Evolutionary conservation across 1,140 invertebrate species (phyloP).

Genomic region (Lordiphosa clarofinis): DNA sequence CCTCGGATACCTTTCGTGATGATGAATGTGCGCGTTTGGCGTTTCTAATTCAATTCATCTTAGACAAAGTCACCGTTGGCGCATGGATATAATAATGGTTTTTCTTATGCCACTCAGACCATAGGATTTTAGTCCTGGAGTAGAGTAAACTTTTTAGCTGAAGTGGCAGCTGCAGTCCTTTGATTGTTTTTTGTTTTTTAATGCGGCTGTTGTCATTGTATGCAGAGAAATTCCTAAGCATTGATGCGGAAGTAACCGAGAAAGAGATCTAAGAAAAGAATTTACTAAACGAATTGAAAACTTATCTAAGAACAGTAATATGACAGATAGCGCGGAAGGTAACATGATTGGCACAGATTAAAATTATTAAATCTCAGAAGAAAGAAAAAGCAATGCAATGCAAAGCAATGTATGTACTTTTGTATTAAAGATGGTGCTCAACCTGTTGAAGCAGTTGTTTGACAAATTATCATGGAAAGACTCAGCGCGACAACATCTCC

Average conservation of each 20-base stretch:
- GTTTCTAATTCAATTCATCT: slow-evolving; percentile 75
- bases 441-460: no score
- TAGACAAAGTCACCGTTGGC: slow-evolving; percentile 63
- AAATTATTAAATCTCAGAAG: no score
- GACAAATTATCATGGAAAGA: no score
- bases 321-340: no score
- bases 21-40: slow-evolving; percentile 73
- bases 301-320: no score
- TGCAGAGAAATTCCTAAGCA: slow-evolving; percentile 1
- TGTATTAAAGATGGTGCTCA: no score
- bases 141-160: slow-evolving; percentile 32
- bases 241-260: slow-evolving; percentile 8
- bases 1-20: slow-evolving; percentile 32
- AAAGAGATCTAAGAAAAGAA: neutral
- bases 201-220: slow-evolving; percentile 32
- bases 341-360: no score
- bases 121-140: slow-evolving; percentile 6
- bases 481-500: no score
- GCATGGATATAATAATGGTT: slow-evolving; percentile 47
- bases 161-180: slow-evolving; percentile 48
- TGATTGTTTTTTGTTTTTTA: slow-evolving; percentile 37
- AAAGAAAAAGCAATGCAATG: no score
- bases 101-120: no score
- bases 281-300: no score
- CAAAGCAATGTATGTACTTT: no score